Conservation (phyloP, 2,888 invertebrate genomes). For the Dolomedes plantarius region DNA sequence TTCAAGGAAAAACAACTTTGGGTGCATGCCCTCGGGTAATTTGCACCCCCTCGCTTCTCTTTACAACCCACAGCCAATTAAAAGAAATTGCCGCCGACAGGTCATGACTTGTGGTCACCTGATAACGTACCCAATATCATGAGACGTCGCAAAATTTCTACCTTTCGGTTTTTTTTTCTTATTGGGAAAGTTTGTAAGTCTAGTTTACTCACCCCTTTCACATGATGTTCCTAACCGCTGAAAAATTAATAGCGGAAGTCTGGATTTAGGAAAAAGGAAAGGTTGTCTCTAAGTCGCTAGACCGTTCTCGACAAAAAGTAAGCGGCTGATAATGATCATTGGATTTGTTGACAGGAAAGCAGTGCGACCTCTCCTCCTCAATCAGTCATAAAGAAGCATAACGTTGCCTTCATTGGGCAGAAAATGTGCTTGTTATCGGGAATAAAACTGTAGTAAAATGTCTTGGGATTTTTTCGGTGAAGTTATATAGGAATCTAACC, state of each 20-base stretch:
- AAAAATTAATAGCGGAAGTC: background rate
- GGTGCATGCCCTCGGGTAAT: slow-evolving; percentile 30
- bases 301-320: background rate
- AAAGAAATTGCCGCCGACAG: slow-evolving; percentile 1
- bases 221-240: background rate
- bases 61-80: background rate
- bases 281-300: background rate
- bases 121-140: background rate
- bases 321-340: background rate
- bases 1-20: slow-evolving; percentile 24
- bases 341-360: background rate
- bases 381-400: too few relatives aligned
- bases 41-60: slow-evolving; percentile 19
- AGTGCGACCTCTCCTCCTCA: background rate
- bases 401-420: too few relatives aligned
- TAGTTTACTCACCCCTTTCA: background rate
- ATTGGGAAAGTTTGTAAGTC: background rate
- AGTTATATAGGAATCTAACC: too few relatives aligned
- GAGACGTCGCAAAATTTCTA: background rate
- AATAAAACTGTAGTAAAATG: too few relatives aligned
- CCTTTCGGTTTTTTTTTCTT: background rate
- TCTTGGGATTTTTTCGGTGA: too few relatives aligned
- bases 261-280: background rate
- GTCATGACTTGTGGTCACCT: slow-evolving; percentile 14
- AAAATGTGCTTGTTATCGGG: too few relatives aligned